Conservation (phyloP, 2,797 vertebrate genomes). For the Anisognathus igniventris region DNA sequence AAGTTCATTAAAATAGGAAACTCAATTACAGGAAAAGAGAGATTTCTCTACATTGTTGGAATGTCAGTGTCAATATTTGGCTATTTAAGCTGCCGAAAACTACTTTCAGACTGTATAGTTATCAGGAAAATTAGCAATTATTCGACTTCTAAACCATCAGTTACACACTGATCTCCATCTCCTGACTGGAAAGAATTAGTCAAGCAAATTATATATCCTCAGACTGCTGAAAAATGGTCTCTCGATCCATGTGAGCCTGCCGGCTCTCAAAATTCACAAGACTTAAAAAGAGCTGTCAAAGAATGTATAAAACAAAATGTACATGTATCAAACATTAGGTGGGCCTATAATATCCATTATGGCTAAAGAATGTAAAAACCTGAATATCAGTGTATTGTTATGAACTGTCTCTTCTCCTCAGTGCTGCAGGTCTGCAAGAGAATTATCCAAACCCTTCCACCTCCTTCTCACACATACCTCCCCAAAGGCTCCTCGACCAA, state of each 20-base stretch:
- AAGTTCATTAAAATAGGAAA: not conserved
- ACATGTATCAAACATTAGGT: not conserved
- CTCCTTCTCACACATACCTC: conserved; percentile 81
- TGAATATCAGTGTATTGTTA: not conserved
- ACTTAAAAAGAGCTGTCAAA: not conserved
- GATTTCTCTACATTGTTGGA: not conserved
- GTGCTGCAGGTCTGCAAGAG: not conserved
- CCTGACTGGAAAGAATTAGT: not conserved
- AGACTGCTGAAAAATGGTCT: not conserved
- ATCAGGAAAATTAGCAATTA: not conserved
- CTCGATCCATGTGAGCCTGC: not conserved
- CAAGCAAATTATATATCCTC: not conserved
- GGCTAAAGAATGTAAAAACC: not conserved
- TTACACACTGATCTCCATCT: not conserved
- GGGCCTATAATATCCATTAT: not conserved
- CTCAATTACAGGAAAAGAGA: not conserved
- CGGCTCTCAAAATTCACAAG: not conserved
- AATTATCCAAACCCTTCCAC: not conserved
- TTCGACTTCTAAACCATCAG: not conserved
- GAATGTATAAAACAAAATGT: not conserved
- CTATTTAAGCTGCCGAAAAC: not conserved
- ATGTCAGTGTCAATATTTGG: not conserved
- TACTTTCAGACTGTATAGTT: not conserved
- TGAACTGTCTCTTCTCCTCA: not conserved
- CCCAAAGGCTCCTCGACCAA: conserved; percentile 96